phyloP scores from a whole-genome alignment of 2,888 invertebrate genomes.

The Thysanoteuthis rhombus region DNA sequence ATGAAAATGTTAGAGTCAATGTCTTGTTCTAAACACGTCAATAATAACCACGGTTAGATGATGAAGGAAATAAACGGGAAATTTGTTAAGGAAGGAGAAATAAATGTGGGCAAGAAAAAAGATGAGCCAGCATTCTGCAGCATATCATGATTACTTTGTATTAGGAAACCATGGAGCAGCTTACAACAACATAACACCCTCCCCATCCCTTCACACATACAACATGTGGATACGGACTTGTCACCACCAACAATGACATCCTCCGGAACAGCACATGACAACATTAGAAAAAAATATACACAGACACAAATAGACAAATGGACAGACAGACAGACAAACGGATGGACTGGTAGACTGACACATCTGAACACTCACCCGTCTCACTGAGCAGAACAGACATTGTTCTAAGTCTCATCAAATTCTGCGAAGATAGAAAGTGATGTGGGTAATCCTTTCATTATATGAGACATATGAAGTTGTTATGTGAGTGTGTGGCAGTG shows the following conservation, averaged over 20 bases:
- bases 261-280: background rate
- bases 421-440: conserved; percentile 23
- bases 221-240: background rate
- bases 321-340: background rate
- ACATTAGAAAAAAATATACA: background rate
- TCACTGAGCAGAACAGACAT: conserved; percentile 1
- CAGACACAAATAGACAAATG: background rate
- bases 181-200: background rate
- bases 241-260: background rate
- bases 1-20: background rate
- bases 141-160: background rate
- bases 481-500: background rate
- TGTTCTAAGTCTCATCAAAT: conserved; percentile 21
- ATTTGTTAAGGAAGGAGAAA: background rate
- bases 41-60: background rate
- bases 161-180: conserved; percentile 12
- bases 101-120: background rate
- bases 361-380: conserved; percentile 19
- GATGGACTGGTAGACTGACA: background rate
- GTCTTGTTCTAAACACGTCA: background rate
- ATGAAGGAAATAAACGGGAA: background rate
- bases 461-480: background rate
- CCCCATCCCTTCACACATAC: too few species aligned
- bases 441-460: background rate
- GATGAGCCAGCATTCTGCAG: background rate